phyloP scores from a whole-genome alignment of 2,797 vertebrate genomes.

The Helarctos malayanus region DNA sequence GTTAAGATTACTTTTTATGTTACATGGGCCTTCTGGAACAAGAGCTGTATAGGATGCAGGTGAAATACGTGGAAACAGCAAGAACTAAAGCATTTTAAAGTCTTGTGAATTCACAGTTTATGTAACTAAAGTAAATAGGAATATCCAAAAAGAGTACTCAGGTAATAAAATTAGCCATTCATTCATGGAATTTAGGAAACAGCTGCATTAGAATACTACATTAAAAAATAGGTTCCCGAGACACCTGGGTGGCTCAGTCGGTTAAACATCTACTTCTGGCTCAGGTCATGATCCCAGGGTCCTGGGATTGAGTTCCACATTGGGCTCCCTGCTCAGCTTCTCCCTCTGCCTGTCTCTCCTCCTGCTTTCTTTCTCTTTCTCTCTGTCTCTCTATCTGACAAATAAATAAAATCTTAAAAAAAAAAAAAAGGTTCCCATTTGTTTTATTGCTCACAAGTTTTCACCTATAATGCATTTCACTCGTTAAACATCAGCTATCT shows the following conservation, averaged over 20 bases:
- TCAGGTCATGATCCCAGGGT: not conserved
- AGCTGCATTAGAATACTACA: not conserved
- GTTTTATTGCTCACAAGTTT: not conserved
- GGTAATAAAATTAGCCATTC: slow-evolving; percentile 12
- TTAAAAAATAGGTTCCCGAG: not conserved
- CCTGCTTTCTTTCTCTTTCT: not conserved
- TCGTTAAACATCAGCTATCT: not conserved
- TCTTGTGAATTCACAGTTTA: slow-evolving; percentile 14
- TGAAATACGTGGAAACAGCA: slow-evolving; percentile 8
- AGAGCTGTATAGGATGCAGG: not conserved
- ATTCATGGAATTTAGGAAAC: not conserved
- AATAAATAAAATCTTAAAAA: not conserved
- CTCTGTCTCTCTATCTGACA: not conserved
- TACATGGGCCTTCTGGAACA: not conserved
- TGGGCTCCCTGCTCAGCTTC: too few relatives aligned
- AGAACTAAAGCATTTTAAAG: slow-evolving; percentile 48
- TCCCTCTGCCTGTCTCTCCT: not conserved
- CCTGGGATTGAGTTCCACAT: not conserved
- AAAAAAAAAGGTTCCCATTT: slow-evolving; percentile 4
- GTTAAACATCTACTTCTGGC: not conserved
- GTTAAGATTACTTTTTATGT: not conserved
- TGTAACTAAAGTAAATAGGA: not conserved
- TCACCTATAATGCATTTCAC: not conserved
- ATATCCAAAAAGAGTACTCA: slow-evolving; percentile 16
- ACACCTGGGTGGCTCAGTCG: too few relatives aligned